These are phyloP conservation scores for Mactromeris polynyma DNA, from an alignment of 2,888 invertebrate species.

Conservation along the genomic window DNA sequence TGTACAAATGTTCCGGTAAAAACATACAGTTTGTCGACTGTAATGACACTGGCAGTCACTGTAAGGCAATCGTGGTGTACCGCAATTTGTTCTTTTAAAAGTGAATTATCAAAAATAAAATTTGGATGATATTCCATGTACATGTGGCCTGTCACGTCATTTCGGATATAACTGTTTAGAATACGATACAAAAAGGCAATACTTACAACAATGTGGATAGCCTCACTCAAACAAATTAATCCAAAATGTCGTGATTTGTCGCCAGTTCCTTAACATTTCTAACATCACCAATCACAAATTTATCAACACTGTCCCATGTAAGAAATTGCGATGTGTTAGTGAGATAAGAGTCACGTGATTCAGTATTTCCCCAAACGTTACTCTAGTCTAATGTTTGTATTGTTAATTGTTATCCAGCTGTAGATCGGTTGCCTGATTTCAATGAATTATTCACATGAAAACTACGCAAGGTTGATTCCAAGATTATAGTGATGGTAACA, in stretches of 20 bases:
- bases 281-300: not conserved
- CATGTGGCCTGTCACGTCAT: no score
- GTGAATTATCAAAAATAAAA: no score
- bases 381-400: not conserved
- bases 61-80: no score
- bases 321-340: not conserved
- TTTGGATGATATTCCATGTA: no score
- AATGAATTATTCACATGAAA: not conserved
- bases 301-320: not conserved
- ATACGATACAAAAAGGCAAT: not conserved
- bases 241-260: not conserved
- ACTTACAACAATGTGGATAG: not conserved
- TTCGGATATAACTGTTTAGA: no score
- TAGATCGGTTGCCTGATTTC: not conserved
- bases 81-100: no score
- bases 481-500: not conserved
- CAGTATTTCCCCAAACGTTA: not conserved
- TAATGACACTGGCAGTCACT: no score
- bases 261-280: not conserved
- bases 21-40: no score
- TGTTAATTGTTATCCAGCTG: not conserved
- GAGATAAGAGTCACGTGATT: not conserved
- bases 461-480: not conserved
- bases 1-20: no score
- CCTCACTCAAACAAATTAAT: not conserved